Evolutionary conservation across 2,113 vertebrate genomes (phyloP).

Genomic region (Riparia riparia): DNA sequence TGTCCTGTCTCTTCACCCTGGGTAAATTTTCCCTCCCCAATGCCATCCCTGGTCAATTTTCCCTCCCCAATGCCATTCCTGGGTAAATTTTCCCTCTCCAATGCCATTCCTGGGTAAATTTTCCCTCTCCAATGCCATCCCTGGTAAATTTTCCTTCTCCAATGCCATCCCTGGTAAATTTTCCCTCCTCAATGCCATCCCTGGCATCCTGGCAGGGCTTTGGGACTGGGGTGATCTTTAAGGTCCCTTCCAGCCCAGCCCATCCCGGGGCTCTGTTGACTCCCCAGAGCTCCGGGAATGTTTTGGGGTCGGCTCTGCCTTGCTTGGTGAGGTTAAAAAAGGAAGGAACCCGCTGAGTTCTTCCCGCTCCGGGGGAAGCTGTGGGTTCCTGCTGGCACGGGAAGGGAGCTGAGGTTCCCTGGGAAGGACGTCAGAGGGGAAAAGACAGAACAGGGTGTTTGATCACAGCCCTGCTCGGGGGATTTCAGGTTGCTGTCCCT

Average conservation of each 20-base stretch:
- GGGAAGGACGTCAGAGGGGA: background rate
- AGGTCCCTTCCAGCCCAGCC: background rate
- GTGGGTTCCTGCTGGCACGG: background rate
- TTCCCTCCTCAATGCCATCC: background rate
- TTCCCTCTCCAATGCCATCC: too few relatives aligned
- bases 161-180: background rate
- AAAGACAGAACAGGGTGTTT: background rate
- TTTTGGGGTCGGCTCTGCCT: background rate
- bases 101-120: too few relatives aligned
- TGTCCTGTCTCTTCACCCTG: background rate
- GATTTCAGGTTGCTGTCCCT: constrained; percentile 37
- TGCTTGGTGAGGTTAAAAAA: background rate
- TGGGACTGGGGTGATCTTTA: background rate
- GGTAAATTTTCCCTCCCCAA: too few relatives aligned
- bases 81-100: too few relatives aligned
- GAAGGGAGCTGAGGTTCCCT: background rate
- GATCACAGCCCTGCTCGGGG: constrained; percentile 36
- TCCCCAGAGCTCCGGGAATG: background rate
- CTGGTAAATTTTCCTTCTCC: too few relatives aligned
- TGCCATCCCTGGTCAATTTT: background rate
- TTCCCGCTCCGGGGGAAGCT: background rate
- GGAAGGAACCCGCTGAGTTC: background rate
- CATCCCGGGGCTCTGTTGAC: background rate
- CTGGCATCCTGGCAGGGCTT: background rate
- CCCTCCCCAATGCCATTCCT: too few relatives aligned